Base-by-base conservation (phyloP, 2,888 invertebrate genomes). In the Galeruca laticollis region DNA sequence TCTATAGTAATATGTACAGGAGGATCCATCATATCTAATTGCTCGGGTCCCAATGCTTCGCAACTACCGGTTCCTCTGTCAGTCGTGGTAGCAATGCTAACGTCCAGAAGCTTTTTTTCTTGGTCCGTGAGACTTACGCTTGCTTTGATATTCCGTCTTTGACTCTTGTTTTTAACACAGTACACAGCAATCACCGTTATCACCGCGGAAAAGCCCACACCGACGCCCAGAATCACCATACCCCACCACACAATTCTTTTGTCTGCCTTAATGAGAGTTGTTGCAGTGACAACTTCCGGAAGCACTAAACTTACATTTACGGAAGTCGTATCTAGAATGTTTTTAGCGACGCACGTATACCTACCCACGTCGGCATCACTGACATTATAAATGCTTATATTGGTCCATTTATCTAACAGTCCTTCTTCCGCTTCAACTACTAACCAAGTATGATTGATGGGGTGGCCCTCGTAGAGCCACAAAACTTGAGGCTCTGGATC, bases 51-150 rank as follows among this genome's bases (percentile, higher is more conserved):
- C 43, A 90, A 89, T 79, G 83, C 85, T 73, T 86, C 86, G 75
- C 84, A 83, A 76, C 86, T 85, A 18, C 92, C 92, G 37, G 86
- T 90, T 63, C 85, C 88, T 6, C 89, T 86, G 73, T 89, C 89
- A 33, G 89, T 89, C 0, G 91, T 91, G 6, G 92, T 92, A 13
- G 92, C 91, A 43, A 92, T 91, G 75, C 94, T 94, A 18, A 94
- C 90, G 77, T 95, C 94, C 73, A 95, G 87, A 68, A 95, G 87
- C 81, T 94, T 94, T 84, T 95, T 95, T 82, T 95, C 95, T 86
- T 95, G 95, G 80, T 95, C 95, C 59, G 93, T 94, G 82, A 94
- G 94, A 82, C 94, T 94, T 1, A 93, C 90, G 84, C 93, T 93
- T 56, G 92, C 90, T 79, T 94, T 94, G 68, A 93, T 88, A 51